phyloP scores from a whole-genome alignment of 1,140 invertebrate species.

The Platorchestia sp. region DNA sequence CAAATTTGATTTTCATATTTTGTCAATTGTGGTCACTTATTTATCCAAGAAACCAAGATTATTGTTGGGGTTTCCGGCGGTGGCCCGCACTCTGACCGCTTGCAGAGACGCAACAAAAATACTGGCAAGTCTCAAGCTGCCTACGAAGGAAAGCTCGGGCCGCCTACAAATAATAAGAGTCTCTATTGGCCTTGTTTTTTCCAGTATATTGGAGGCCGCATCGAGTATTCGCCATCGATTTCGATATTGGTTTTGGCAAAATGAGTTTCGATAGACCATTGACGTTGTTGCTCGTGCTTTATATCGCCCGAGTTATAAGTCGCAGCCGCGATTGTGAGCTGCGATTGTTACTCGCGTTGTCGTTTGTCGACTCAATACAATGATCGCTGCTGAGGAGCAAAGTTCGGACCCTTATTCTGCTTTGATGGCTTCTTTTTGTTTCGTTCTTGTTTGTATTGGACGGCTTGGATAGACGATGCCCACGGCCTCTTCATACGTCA shows the following conservation, averaged over 20 bases:
- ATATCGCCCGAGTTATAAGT: not conserved
- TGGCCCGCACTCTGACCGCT: not conserved
- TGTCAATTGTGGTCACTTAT: not conserved
- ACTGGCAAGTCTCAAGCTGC: not conserved
- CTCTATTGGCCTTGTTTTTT: not conserved
- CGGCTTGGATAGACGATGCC: not conserved
- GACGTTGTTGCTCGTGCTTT: slow-evolving; percentile 28
- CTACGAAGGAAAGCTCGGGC: not conserved
- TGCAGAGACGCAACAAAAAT: not conserved
- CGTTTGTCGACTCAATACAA: not conserved
- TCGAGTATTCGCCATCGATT: slow-evolving; percentile 44
- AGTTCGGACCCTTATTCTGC: not conserved
- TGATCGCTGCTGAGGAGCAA: not conserved
- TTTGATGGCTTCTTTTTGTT: slow-evolving; percentile 9
- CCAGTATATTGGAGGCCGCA: slow-evolving; percentile 22
- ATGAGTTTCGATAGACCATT: slow-evolving; percentile 53
- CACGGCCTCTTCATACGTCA: not conserved
- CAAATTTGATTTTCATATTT: not conserved
- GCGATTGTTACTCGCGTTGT: not conserved
- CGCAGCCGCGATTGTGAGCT: not conserved
- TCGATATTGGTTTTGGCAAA: slow-evolving; percentile 44
- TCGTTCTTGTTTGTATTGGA: not conserved
- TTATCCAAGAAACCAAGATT: not conserved
- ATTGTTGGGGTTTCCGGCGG: not conserved
- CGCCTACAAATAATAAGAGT: not conserved